Conservation (phyloP, 2,888 invertebrate genomes). For the Amiota minor region DNA sequence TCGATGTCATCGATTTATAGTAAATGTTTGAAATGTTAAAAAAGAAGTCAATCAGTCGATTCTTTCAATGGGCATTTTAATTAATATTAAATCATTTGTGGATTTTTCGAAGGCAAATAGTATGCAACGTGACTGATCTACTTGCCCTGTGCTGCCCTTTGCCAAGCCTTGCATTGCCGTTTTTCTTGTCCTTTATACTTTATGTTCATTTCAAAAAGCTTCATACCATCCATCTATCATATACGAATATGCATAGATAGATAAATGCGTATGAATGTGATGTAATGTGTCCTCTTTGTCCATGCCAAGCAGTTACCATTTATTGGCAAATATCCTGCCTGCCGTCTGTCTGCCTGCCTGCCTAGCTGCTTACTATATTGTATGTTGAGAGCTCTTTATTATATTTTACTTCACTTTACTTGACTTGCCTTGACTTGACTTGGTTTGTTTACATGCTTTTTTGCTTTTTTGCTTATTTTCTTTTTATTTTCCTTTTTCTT, state of each 20-base stretch:
- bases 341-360: background rate
- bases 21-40: too few relatives aligned
- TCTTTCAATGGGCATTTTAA: conserved; percentile 7
- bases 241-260: background rate
- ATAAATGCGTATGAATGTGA: background rate
- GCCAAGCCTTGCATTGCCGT: background rate
- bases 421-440: background rate
- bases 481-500: background rate
- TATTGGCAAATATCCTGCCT: background rate
- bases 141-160: background rate
- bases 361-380: background rate
- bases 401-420: conserved; percentile 5
- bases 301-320: background rate
- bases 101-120: background rate
- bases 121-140: background rate
- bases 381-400: background rate
- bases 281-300: background rate
- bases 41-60: too few relatives aligned
- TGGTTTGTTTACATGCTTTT: conserved; percentile 4
- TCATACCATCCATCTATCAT: too few relatives aligned
- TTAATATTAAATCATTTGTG: conserved; percentile 25
- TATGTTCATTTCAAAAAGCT: too few relatives aligned
- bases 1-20: background rate
- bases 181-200: background rate
- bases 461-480: background rate